Evolutionary conservation across 2,888 invertebrate species (phyloP).

Genomic region (Synanthedon vespiformis): DNA sequence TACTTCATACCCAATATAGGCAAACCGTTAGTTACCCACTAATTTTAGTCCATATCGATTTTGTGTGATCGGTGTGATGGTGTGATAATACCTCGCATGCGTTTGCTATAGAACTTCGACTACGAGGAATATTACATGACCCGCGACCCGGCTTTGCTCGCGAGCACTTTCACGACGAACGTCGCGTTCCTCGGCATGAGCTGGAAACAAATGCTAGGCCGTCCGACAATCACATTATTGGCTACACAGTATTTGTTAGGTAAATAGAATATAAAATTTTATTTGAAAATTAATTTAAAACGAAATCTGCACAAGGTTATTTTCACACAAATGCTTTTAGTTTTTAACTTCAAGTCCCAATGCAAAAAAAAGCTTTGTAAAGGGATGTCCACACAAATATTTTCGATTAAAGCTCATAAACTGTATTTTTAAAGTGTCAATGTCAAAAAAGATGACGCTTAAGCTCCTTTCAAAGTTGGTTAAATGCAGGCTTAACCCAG

Average conservation of each 20-base stretch:
- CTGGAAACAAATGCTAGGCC: slow-evolving; percentile 97
- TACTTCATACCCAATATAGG: too few relatives aligned
- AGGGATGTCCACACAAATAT: too few relatives aligned
- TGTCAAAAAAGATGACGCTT: too few relatives aligned
- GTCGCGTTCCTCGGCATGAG: slow-evolving; percentile 95
- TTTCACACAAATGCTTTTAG: slow-evolving; percentile 3
- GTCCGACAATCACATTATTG: slow-evolving; percentile 93
- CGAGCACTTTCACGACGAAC: slow-evolving; percentile 93
- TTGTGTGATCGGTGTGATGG: not conserved
- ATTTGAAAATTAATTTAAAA: not conserved
- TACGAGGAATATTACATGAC: slow-evolving; percentile 96
- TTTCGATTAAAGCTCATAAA: too few relatives aligned
- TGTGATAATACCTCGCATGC: slow-evolving; percentile 29
- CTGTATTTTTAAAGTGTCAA: too few relatives aligned
- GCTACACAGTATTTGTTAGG: slow-evolving; percentile 87
- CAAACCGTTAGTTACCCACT: too few relatives aligned
- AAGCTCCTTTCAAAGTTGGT: too few relatives aligned
- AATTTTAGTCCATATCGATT: too few relatives aligned
- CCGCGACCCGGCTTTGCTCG: slow-evolving; percentile 93
- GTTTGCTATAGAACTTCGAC: slow-evolving; percentile 81
- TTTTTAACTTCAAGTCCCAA: not conserved
- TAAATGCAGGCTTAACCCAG: too few relatives aligned
- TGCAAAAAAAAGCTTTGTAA: too few relatives aligned
- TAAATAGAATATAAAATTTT: slow-evolving; percentile 53
- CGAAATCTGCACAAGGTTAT: not conserved